Base-by-base conservation (phyloP, 2,888 invertebrate species). In the Pecten maximus region DNA sequence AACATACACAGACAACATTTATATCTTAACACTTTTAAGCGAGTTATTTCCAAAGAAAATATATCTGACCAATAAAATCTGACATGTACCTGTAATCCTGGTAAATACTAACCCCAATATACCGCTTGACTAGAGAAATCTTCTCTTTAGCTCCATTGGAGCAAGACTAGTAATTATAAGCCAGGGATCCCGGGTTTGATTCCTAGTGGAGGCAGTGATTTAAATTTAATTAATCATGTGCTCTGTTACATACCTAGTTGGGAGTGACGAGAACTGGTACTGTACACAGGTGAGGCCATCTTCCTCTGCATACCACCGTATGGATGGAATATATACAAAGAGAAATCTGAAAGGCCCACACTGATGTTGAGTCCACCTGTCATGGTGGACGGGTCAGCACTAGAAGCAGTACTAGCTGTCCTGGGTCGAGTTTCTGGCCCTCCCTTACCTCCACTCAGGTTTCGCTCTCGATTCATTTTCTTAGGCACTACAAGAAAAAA, bases 251-350 rank as follows among this genome's bases (percentile, higher is more conserved):
- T 91, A 92, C 92, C 92, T 40, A 92, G 86, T 8, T 92, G 88
- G 74, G 89, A 90, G 35, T 88, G 88, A 15, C 87, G 40, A n/a
- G 40, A 54, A 23, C 48, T 88, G 48, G 88, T 23, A 48, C 48
- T 35, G 48, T 90, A 90, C 23, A 88, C 48, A 16, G 92, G 91
- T 8, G 93, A 87, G 12, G 92, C 88, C 8, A 98, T 90, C 28
- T 94, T 93, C 39, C 95, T 94, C 91, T 95, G 95, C 10, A 94
- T 95, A 8, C 94, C 94, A 12, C 99, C 99, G 96, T 99, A 99
- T 0, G 99, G 99, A 97, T 99, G 99, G 97, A 99, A 99, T 95
- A 99, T 99, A 97, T 99, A 99, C 3, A 99, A 98, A 1, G 99
- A 99, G 97, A 99, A 99, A 97, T 99, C 99, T 0, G 99, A 98